Evolutionary conservation across 2,113 vertebrate genomes (phyloP).

Genomic region (Oryzias melastigma): DNA sequence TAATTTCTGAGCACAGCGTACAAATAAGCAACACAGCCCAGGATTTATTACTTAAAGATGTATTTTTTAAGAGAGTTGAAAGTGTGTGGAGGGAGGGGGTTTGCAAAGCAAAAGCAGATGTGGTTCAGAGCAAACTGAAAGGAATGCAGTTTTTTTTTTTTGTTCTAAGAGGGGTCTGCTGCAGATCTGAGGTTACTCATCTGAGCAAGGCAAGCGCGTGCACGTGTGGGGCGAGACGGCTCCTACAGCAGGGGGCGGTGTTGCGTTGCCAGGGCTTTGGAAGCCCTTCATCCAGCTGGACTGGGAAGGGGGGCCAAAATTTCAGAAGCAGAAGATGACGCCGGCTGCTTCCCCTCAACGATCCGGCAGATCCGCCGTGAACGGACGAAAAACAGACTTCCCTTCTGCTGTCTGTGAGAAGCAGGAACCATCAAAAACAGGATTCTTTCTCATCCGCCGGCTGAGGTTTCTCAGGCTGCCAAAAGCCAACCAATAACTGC

Average conservation of each 20-base stretch:
- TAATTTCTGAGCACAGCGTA: constrained; percentile 54
- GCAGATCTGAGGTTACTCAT: constrained; percentile 36
- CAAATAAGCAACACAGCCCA: constrained; percentile 62
- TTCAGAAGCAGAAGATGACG: constrained; percentile 23
- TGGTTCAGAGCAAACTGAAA: constrained; percentile 53
- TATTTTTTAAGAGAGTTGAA: constrained; percentile 64
- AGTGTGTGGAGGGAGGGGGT: constrained; percentile 31
- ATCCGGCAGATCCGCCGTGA: constrained; percentile 22
- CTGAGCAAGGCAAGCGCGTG: neutral
- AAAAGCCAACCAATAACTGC: constrained; percentile 55
- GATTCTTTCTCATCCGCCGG: constrained; percentile 59
- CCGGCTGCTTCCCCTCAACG: constrained; percentile 21
- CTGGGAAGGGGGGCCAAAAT: constrained; percentile 22
- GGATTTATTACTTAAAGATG: constrained; percentile 61
- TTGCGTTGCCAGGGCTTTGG: constrained; percentile 46
- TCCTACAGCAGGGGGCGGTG: constrained; percentile 69
- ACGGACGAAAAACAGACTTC: constrained; percentile 59
- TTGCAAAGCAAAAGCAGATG: constrained; percentile 73
- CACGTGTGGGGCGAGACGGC: neutral
- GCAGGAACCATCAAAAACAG: constrained; percentile 54
- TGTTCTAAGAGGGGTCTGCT: constrained; percentile 9
- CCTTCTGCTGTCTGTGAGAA: constrained; percentile 43
- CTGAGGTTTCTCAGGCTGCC: constrained; percentile 41
- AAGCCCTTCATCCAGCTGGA: constrained; percentile 38
- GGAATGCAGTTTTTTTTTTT: constrained; percentile 53